Conservation (phyloP, 1,140 invertebrate genomes). For the Zaprionus tsacasi region DNA sequence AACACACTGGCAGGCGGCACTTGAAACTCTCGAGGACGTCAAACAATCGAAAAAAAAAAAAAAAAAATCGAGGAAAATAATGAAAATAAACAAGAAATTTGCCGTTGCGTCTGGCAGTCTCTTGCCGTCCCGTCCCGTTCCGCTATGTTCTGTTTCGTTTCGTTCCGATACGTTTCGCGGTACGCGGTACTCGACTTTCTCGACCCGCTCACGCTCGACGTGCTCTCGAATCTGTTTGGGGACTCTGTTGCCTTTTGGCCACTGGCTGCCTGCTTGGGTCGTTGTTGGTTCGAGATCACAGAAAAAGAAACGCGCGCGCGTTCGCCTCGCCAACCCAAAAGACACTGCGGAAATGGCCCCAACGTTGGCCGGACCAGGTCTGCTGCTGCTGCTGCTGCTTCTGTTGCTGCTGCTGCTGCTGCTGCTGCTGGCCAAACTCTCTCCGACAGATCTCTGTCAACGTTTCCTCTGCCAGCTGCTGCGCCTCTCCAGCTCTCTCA, state of each 20-base stretch:
- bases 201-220: slow-evolving; percentile 8
- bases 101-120: slow-evolving; percentile 21
- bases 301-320: slow-evolving; percentile 65
- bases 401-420: not conserved
- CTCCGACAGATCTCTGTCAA: slow-evolving; percentile 52
- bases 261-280: slow-evolving; percentile 20
- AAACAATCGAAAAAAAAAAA: not conserved
- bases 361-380: slow-evolving; percentile 25
- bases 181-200: not conserved
- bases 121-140: not conserved
- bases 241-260: slow-evolving; percentile 1
- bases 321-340: slow-evolving; percentile 78
- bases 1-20: slow-evolving; percentile 1
- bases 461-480: slow-evolving; percentile 29
- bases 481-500: slow-evolving; percentile 14
- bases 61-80: slow-evolving; percentile 3
- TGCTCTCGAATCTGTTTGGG: slow-evolving; percentile 7
- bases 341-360: slow-evolving; percentile 68
- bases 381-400: slow-evolving; percentile 3
- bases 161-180: slow-evolving; percentile 7
- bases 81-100: slow-evolving; percentile 13
- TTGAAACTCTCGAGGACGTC: slow-evolving; percentile 23
- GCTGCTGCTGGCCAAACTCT: slow-evolving; percentile 21
- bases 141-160: not conserved
- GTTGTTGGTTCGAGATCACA: slow-evolving; percentile 49